These are phyloP conservation scores for Caenorhabditis elegans DNA, from an alignment of 1,140 invertebrate genomes.

Conservation along the genomic window DNA sequence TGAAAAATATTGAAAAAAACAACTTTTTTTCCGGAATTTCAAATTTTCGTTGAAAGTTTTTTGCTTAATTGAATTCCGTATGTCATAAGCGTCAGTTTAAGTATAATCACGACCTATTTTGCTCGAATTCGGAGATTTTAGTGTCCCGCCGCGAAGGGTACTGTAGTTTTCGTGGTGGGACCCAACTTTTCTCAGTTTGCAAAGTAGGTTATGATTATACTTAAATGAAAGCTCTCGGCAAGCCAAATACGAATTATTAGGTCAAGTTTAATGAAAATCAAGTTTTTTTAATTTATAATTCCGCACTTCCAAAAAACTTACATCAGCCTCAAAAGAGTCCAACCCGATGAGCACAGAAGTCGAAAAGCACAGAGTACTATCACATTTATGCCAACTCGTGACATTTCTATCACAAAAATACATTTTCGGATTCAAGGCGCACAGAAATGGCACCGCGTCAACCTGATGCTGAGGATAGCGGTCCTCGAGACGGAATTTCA, in stretches of 20 bases:
- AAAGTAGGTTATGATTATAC: no score
- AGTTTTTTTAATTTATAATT: no score
- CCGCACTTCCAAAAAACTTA: neutral
- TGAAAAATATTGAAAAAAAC: no score
- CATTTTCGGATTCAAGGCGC: neutral
- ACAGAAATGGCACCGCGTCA: constrained; percentile 7
- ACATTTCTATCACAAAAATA: constrained; percentile 9
- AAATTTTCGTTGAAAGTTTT: no score
- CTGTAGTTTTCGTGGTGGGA: neutral
- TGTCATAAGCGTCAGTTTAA: neutral
- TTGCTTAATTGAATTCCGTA: no score
- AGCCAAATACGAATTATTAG: neutral
- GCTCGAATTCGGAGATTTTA: neutral
- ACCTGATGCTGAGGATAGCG: constrained; percentile 15
- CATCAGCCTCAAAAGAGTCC: constrained; percentile 5
- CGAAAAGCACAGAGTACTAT: neutral
- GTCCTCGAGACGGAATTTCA: constrained; percentile 4
- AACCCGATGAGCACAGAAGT: neutral
- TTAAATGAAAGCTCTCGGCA: no score
- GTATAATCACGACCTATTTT: no score
- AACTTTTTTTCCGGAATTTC: no score
- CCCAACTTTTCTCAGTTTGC: no score
- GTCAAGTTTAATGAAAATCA: no score
- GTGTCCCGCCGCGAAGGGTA: no score
- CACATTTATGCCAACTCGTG: neutral